Conservation (phyloP, 1,140 invertebrate genomes). For the Hypothenemus hampei region DNA sequence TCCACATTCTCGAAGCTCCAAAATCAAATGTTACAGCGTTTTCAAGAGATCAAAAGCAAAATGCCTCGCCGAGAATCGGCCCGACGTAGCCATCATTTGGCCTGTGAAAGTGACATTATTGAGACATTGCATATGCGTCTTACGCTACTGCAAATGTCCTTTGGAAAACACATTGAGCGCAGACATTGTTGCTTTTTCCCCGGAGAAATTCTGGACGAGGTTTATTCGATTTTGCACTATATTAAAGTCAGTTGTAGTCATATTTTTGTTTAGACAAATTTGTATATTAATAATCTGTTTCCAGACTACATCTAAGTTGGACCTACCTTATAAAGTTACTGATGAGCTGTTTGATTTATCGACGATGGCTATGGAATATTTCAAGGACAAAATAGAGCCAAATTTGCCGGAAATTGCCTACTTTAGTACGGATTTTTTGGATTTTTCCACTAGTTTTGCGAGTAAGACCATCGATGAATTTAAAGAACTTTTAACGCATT, state of each 20-base stretch:
- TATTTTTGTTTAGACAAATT: too few species aligned
- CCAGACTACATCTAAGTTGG: constrained; percentile 63
- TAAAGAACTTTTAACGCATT: too few species aligned
- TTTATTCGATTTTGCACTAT: constrained; percentile 72
- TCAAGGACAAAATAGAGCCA: constrained; percentile 84
- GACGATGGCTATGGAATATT: constrained; percentile 91
- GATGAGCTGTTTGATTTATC: constrained; percentile 89
- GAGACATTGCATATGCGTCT: constrained; percentile 85
- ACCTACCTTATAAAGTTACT: constrained; percentile 79
- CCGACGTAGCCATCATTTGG: constrained; percentile 73
- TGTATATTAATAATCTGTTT: constrained; percentile 3
- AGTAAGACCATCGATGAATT: too few species aligned
- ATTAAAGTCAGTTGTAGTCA: constrained; percentile 57
- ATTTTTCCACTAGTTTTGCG: constrained; percentile 57
- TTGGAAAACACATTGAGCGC: constrained; percentile 86
- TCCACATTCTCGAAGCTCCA: constrained; percentile 75
- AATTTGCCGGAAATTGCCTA: constrained; percentile 81
- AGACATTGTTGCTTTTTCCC: constrained; percentile 88
- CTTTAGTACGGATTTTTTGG: constrained; percentile 76
- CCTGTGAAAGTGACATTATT: constrained; percentile 83
- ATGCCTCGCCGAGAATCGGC: constrained; percentile 85
- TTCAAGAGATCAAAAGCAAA: constrained; percentile 80
- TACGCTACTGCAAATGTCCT: constrained; percentile 81
- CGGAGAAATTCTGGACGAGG: constrained; percentile 63
- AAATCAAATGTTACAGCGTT: constrained; percentile 71